A percentile compares a stretch with the other conserved stretches of the same genome.
Conservation (phyloP, 2,888 invertebrate genomes). For the Scaptomyza parva region DNA sequence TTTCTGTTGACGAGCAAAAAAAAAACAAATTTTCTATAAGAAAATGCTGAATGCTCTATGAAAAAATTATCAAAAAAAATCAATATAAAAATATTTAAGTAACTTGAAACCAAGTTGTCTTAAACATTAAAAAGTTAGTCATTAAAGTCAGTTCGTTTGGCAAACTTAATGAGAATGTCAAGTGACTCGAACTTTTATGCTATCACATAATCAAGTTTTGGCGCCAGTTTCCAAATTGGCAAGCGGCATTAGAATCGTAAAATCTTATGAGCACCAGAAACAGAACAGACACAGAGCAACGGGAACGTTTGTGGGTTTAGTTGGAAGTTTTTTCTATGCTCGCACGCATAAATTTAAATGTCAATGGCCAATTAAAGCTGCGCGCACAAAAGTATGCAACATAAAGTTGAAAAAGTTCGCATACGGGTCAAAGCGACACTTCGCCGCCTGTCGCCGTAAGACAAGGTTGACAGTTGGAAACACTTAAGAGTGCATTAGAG, state of each 20-base stretch:
- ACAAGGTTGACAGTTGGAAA: slow-evolving; percentile 45
- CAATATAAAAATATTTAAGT: no score
- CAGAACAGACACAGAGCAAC: not conserved
- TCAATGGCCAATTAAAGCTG: slow-evolving; percentile 74
- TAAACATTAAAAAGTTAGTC: no score
- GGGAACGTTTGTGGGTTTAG: slow-evolving; percentile 22
- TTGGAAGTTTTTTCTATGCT: slow-evolving; percentile 37
- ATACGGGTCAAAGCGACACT: slow-evolving; percentile 25
- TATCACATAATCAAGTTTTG: slow-evolving; percentile 50
- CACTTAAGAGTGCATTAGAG: slow-evolving; percentile 59
- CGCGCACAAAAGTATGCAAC: slow-evolving; percentile 71
- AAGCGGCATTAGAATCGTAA: slow-evolving; percentile 60
- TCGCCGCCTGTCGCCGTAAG: slow-evolving; percentile 12
- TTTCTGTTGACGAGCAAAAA: slow-evolving; percentile 27
- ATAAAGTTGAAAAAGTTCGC: slow-evolving; percentile 59
- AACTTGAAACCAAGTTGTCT: no score
- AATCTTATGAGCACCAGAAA: slow-evolving; percentile 36
- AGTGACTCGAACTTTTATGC: not conserved
- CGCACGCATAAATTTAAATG: slow-evolving; percentile 69
- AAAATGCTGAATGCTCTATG: slow-evolving; percentile 29
- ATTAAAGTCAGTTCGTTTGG: not conserved
- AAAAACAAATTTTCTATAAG: not conserved
- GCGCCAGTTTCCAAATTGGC: slow-evolving; percentile 53
- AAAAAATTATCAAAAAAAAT: not conserved
- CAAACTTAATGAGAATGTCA: slow-evolving; percentile 4